These are phyloP conservation scores for Dryobotodes eremita DNA, from an alignment of 2,888 invertebrate genomes.

Conservation along the genomic window DNA sequence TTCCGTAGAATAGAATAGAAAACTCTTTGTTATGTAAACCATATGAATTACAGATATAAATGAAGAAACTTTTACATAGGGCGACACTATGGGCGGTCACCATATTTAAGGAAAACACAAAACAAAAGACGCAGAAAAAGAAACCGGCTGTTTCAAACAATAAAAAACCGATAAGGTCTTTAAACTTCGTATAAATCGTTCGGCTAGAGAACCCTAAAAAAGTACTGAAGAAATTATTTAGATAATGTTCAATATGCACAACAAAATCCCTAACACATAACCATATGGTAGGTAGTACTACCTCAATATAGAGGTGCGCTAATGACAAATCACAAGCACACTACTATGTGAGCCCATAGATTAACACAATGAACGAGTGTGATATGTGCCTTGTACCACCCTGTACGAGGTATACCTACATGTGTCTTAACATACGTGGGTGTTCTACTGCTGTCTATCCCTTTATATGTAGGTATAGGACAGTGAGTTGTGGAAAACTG, in stretches of 20 bases:
- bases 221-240: neutral
- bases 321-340: conserved; percentile 19
- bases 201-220: neutral
- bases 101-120: neutral
- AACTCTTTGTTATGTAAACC: neutral
- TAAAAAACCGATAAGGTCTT: neutral
- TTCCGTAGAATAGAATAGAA: neutral
- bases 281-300: neutral
- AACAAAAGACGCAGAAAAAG: neutral
- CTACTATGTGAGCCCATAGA: neutral
- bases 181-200: neutral
- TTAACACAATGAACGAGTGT: conserved; percentile 17
- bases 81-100: neutral
- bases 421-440: conserved; percentile 20
- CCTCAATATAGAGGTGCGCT: neutral
- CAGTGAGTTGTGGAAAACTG: conserved; percentile 72
- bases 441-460: conserved; percentile 23
- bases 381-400: conserved; percentile 59
- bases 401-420: conserved; percentile 32
- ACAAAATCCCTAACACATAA: neutral
- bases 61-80: neutral
- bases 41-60: neutral
- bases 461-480: conserved; percentile 61
- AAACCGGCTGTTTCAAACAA: neutral
- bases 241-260: neutral